These are phyloP conservation scores for Oscheius sp. DNA, from an alignment of 2,888 invertebrate genomes.

Conservation along the genomic window DNA sequence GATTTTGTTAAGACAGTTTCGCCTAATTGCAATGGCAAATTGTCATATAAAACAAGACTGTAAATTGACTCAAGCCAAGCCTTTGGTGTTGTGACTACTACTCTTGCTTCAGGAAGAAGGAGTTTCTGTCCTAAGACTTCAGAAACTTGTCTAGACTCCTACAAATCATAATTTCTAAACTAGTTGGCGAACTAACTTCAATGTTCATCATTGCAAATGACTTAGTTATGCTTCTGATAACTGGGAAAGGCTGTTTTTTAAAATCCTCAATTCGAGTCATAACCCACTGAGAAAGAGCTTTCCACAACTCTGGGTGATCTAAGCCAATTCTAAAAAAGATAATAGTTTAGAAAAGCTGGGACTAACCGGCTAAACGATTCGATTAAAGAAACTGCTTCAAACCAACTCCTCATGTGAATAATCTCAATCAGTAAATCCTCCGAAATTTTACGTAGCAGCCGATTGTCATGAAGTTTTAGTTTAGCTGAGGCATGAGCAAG, in stretches of 20 bases:
- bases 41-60: background rate
- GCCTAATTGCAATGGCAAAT: slow-evolving; percentile 1
- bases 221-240: background rate
- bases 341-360: background rate
- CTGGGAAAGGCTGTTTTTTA: background rate
- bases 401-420: slow-evolving; percentile 16
- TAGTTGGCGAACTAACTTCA: background rate
- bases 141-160: background rate
- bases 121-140: background rate
- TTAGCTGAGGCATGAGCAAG: background rate
- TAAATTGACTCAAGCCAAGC: slow-evolving; percentile 12
- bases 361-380: slow-evolving; percentile 26
- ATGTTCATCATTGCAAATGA: slow-evolving; percentile 6
- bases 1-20: slow-evolving; percentile 26
- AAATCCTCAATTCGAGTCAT: background rate
- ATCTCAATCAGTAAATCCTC: slow-evolving; percentile 2
- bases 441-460: background rate
- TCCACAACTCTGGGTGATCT: slow-evolving; percentile 4
- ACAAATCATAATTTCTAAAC: background rate
- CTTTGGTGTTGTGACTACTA: background rate
- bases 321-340: slow-evolving; percentile 16
- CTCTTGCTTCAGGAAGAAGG: background rate
- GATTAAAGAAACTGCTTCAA: slow-evolving; percentile 9
- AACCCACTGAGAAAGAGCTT: slow-evolving; percentile 1
- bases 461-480: slow-evolving; percentile 1